Evolutionary conservation across 2,797 vertebrate species (phyloP).

Genomic region (Pangasius mekongensis): DNA sequence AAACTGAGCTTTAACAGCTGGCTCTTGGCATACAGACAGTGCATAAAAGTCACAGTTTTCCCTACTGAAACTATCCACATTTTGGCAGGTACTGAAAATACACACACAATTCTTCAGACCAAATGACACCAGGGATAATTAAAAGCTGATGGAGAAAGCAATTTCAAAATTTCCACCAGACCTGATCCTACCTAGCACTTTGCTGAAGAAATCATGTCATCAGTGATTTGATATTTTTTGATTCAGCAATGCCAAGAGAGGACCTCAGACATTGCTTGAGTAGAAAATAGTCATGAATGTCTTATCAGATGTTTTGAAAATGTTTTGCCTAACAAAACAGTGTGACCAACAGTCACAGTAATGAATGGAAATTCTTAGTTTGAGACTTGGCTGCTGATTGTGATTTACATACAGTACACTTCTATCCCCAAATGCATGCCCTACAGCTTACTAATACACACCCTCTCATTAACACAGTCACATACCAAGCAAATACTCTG

Average conservation of each 20-base stretch:
- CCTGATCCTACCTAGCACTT: background rate
- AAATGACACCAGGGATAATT: background rate
- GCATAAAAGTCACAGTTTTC: background rate
- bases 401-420: background rate
- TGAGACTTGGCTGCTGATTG: background rate
- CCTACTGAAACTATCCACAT: background rate
- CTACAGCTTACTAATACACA: background rate
- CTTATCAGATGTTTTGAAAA: no score
- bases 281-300: background rate
- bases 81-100: background rate
- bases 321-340: no score
- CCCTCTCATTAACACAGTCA: background rate
- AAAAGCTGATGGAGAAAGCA: background rate
- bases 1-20: background rate
- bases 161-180: background rate
- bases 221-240: background rate
- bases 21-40: background rate
- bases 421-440: background rate
- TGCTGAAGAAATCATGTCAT: background rate
- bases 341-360: constrained; percentile 1
- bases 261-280: background rate
- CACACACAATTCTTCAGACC: background rate
- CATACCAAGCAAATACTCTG: background rate
- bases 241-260: background rate
- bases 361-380: background rate